Conservation (phyloP, 1,140 invertebrate genomes). For the Rhynchophorus ferrugineus region DNA sequence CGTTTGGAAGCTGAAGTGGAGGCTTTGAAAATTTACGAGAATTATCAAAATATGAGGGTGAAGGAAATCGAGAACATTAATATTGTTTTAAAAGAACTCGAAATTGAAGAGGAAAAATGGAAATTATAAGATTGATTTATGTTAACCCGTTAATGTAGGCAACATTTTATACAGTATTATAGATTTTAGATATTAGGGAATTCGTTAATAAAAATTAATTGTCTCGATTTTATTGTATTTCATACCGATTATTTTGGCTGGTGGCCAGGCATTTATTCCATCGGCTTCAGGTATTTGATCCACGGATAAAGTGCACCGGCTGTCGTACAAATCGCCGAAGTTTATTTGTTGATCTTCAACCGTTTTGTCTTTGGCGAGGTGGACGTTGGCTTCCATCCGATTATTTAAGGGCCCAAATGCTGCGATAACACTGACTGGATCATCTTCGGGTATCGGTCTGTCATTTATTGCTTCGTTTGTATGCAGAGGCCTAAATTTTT, state of each 20-base stretch:
- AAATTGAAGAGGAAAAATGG: too few relatives aligned
- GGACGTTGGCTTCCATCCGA: conserved; percentile 73
- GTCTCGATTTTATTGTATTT: too few relatives aligned
- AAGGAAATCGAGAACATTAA: too few relatives aligned
- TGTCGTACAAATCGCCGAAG: conserved; percentile 48
- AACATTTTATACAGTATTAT: too few relatives aligned
- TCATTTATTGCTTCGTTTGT: conserved; percentile 67
- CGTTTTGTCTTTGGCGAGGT: conserved; percentile 65
- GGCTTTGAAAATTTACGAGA: too few relatives aligned
- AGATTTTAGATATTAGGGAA: not conserved
- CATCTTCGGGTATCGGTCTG: conserved; percentile 55
- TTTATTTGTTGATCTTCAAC: conserved; percentile 67
- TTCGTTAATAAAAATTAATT: not conserved
- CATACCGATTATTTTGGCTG: conserved; percentile 50
- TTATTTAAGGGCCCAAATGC: conserved; percentile 78
- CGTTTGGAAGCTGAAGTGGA: too few relatives aligned
- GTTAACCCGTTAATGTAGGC: too few relatives aligned
- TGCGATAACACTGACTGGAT: conserved; percentile 68
- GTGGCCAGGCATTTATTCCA: conserved; percentile 58
- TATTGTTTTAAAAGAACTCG: too few relatives aligned
- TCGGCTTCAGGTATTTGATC: conserved; percentile 44
- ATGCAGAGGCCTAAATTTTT: conserved; percentile 53
- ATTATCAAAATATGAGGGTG: too few relatives aligned
- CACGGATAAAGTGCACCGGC: conserved; percentile 34
- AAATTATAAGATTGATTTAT: too few relatives aligned